Evolutionary conservation across 37 sponge, comb jelly and placozoan genomes (phyloP), one percentile per base, ranked within the genome.

Genomic region (Mnemiopsis leidyi): DNA sequence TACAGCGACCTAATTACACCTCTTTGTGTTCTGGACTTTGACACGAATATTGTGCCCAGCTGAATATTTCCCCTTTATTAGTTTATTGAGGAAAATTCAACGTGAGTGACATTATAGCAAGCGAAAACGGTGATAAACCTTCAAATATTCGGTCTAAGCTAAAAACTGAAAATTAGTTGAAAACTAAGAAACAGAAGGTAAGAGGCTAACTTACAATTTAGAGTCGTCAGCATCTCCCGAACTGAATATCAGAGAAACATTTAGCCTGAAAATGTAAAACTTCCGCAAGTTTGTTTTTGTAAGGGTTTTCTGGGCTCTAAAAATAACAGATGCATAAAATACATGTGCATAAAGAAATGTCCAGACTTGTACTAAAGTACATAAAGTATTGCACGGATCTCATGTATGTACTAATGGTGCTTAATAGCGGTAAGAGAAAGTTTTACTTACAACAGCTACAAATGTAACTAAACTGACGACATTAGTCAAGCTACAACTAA

Each of bases 201-300:
- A 71, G 68, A 21, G 68, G 73, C 26, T 32, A 77, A 77, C 79
- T 77, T 77, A 77, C 79, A 13, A 48, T 48, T 48, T 48, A 13
- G 13, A 48, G 61, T 48, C 61, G 13, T 48, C 61, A 48, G 61
- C 13, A 48, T 48, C 61, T 5, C 61, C 61, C 61, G 61, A 48
- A 85, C 90, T 85, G 61, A 85, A 85, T 85, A 85, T 85, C 48
- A 85, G 48, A 39, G 90, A 85, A 38, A 85, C 90, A 85, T 85
- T 85, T 61, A 85, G 35, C 90, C 90, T 38, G 26, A 77, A 77
- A 69, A 21, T 48, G 61, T 48, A 18, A 13, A 48, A 48, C 13
- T 48, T 48, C 61, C 61, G 61, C 13, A 18, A 48, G 9, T 18
- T 5, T 48, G 61, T 48, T 48, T 48, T 48, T 48, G 13, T 48